Evolutionary conservation across 1,140 invertebrate species (phyloP), one percentile per base, ranked within the genome.

Genomic region (Carposina sasakii): DNA sequence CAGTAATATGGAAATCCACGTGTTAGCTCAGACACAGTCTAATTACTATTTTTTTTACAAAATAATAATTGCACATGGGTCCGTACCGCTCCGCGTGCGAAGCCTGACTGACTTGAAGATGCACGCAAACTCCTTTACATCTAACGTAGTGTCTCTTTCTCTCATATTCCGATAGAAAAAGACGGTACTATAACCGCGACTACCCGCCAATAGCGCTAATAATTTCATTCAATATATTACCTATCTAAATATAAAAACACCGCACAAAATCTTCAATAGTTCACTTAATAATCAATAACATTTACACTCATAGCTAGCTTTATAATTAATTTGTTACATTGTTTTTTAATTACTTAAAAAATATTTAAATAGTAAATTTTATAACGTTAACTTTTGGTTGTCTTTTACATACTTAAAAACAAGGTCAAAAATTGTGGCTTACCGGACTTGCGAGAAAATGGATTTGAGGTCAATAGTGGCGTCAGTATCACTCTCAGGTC

Each of bases 301-400:
- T 84, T 78, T 84, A 84, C 81, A 84, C 76, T 76, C 77, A 73
- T 81, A 81, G 81, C 77, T 84, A 84, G 76, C 75, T 72, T 81
- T 81, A 81, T 81, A 76, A 78, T 81, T 79, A 81, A 76, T 83
- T 83, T 83, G 81, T 81, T 81, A 78, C 81, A 84, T 72, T 78
- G 68, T 81, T 79, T 76, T 76, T 72, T 52, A 69, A 71, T 75
- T 76, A 72, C 76, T 51, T 60, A 58, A 61, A 60, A 78, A 74
- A 77, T 84, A 84, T 81, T 79, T 78, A 81, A 78, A 81, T 84
- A 84, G 71, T 78, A 74, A 73, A 79, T 81, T 81, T 81, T 62
- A 77, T 81, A 84, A 84, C 71, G 72, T 84, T 84, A 84, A 79
- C 81, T 81, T 84, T 84, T 84, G 81, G 81, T 84, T 84, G 81